Evolutionary conservation across 2,888 invertebrate genomes (phyloP).

Genomic region (Chaetogeoica ovagalla): DNA sequence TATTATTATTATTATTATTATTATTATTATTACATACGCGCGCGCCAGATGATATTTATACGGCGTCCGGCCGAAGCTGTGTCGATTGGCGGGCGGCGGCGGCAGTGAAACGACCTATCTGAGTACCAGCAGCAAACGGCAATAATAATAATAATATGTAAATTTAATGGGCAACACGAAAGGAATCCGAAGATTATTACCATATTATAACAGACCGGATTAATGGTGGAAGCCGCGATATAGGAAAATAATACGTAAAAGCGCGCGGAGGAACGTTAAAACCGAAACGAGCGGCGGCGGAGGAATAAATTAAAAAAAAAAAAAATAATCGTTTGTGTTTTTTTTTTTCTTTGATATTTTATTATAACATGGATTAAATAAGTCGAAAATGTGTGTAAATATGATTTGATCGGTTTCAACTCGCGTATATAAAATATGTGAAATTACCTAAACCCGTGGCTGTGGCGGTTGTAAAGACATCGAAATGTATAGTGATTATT

Average conservation of each 20-base stretch:
- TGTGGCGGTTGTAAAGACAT: too few relatives aligned
- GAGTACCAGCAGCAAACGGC: neutral
- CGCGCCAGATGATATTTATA: neutral
- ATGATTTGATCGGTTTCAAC: too few relatives aligned
- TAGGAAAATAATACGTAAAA: constrained; percentile 7
- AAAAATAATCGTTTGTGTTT: too few relatives aligned
- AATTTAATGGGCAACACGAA: constrained; percentile 43
- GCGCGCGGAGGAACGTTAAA: too few relatives aligned
- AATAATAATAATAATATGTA: constrained; percentile 43
- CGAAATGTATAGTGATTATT: too few relatives aligned
- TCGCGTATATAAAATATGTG: too few relatives aligned
- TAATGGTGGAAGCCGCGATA: neutral
- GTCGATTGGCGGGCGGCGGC: constrained; percentile 1
- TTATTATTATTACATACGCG: too few relatives aligned
- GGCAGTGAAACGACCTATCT: constrained; percentile 13
- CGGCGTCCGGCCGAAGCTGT: neutral
- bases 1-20: neutral
- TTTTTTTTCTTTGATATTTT: too few relatives aligned
- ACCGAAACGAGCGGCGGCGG: neutral
- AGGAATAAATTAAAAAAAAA: neutral
- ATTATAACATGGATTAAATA: too few relatives aligned
- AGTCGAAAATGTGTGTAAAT: too few relatives aligned
- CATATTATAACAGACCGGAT: constrained; percentile 34
- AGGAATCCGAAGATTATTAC: constrained; percentile 43
- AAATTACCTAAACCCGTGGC: too few relatives aligned